Conservation (phyloP, 1,140 invertebrate species). For the Drosophila virilis region DNA sequence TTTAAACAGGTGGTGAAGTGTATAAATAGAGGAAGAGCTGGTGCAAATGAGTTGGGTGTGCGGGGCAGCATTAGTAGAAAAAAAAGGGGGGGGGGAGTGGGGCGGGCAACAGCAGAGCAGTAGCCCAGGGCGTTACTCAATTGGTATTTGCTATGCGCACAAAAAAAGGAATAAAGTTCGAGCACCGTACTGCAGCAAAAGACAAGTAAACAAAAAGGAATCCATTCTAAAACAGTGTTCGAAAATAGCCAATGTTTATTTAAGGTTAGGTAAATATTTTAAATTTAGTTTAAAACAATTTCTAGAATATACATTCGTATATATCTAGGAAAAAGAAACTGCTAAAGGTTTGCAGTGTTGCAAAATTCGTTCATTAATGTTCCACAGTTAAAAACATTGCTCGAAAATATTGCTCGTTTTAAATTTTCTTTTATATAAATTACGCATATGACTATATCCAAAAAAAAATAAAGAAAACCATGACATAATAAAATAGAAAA, state of each 20-base stretch:
- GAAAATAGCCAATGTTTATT: background rate
- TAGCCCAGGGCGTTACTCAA: background rate
- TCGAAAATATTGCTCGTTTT: too few relatives aligned
- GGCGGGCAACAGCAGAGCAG: too few relatives aligned
- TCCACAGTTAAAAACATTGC: too few relatives aligned
- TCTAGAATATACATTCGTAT: too few relatives aligned
- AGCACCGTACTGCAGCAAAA: background rate
- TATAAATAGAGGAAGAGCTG: slow-evolving; percentile 25
- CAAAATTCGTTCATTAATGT: too few relatives aligned
- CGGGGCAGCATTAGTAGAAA: background rate
- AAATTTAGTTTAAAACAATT: background rate
- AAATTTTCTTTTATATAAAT: too few relatives aligned
- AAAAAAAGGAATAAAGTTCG: background rate
- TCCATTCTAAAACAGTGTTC: background rate
- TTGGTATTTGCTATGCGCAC: background rate
- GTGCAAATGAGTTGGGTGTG: background rate
- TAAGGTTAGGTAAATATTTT: background rate
- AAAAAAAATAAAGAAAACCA: too few relatives aligned
- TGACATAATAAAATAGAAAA: too few relatives aligned
- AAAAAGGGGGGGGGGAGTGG: background rate
- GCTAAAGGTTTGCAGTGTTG: too few relatives aligned
- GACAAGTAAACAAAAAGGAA: background rate
- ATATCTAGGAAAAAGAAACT: too few relatives aligned
- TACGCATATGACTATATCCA: too few relatives aligned
- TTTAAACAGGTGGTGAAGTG: slow-evolving; percentile 72